These are phyloP conservation scores for Numenius arquata DNA, from an alignment of 2,113 vertebrate genomes.

Conservation along the genomic window DNA sequence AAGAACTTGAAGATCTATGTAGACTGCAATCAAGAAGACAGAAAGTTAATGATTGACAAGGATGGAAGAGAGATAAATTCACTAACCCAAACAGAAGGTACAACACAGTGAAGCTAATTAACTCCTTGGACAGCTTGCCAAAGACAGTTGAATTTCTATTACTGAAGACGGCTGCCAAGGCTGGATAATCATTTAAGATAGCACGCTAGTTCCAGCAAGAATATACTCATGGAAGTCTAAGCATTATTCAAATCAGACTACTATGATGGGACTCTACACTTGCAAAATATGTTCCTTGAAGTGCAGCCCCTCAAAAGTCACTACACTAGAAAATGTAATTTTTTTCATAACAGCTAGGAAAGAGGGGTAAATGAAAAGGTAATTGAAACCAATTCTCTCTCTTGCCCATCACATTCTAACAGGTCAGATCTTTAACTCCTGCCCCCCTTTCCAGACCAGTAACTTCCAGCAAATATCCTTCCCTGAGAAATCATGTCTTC, in stretches of 20 bases:
- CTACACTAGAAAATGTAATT: not conserved
- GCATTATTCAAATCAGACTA: not conserved
- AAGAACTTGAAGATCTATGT: not conserved
- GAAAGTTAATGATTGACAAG: conserved; percentile 28
- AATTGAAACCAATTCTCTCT: not conserved
- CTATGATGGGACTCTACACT: not conserved
- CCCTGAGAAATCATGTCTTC: not conserved
- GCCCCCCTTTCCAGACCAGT: not conserved
- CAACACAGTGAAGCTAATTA: conserved; percentile 9
- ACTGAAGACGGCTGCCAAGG: not conserved
- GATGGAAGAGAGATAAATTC: not conserved
- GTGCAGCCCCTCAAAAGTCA: not conserved
- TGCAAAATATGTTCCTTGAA: not conserved
- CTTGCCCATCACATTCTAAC: not conserved
- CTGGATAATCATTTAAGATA: conserved; percentile 2
- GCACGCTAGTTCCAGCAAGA: not conserved
- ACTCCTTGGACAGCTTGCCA: conserved; percentile 23
- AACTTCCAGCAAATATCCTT: not conserved
- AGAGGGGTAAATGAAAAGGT: not conserved
- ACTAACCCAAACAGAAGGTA: conserved; percentile 25
- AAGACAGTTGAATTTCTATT: not conserved
- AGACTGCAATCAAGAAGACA: not conserved
- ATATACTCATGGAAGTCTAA: not conserved
- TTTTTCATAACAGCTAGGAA: not conserved
- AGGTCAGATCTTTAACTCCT: not conserved